Evolutionary conservation across 1,140 invertebrate species (phyloP).

Genomic region (Delia radicum): DNA sequence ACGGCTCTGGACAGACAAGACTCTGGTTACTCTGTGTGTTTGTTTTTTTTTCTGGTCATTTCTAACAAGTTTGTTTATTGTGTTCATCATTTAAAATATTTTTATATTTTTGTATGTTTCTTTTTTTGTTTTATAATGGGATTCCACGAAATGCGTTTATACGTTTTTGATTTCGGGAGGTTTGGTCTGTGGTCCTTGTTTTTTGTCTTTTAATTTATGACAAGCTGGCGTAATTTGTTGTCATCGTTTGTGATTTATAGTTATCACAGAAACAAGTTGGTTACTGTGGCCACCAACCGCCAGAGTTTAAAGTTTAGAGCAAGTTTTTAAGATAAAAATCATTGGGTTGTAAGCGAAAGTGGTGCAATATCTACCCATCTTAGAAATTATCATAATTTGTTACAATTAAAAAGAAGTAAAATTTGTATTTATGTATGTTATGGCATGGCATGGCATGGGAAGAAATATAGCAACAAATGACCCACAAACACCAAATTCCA

Average conservation of each 20-base stretch:
- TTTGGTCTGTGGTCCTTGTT: neutral
- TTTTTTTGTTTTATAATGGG: neutral
- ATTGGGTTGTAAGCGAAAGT: neutral
- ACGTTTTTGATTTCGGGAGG: neutral
- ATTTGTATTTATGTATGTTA: neutral
- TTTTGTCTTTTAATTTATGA: slow-evolving; percentile 14
- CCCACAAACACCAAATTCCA: too few species aligned
- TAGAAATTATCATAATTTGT: slow-evolving; percentile 13
- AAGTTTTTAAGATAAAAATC: neutral
- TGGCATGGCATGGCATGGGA: neutral
- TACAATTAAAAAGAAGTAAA: neutral
- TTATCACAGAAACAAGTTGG: neutral
- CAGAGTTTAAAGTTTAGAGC: neutral
- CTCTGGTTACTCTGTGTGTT: too few species aligned
- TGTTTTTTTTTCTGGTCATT: too few species aligned
- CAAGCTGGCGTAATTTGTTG: slow-evolving; percentile 9
- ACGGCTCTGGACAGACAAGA: too few species aligned
- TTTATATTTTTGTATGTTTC: too few species aligned
- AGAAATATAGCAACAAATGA: neutral
- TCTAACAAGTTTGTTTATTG: too few species aligned
- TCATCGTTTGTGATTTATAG: slow-evolving; percentile 13
- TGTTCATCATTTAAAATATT: too few species aligned
- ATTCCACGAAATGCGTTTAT: neutral
- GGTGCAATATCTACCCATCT: neutral
- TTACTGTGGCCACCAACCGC: neutral